Conservation (phyloP, 2,113 vertebrate genomes). For the Emydura subglobosa region DNA sequence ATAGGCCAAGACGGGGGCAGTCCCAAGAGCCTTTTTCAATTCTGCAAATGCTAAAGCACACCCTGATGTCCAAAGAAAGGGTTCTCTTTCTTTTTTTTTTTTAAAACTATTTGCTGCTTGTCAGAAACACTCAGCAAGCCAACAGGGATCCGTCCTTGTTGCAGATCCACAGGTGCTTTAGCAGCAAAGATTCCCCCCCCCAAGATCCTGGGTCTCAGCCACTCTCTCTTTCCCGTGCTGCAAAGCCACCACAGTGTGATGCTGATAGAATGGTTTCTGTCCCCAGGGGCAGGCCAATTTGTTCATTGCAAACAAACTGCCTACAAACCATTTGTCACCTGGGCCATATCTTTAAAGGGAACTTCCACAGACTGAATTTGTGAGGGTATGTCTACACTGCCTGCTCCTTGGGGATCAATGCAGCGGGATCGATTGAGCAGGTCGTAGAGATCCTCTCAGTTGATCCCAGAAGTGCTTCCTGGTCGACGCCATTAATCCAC, state of each 20-base stretch:
- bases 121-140: neutral
- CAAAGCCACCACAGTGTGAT: neutral
- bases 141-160: neutral
- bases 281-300: neutral
- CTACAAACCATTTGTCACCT: neutral
- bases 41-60: neutral
- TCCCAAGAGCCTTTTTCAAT: neutral
- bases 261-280: neutral
- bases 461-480: no score
- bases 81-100: neutral
- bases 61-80: neutral
- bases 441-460: no score
- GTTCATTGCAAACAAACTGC: neutral
- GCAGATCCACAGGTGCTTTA: neutral
- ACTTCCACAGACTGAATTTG: neutral
- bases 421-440: no score
- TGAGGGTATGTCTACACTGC: no score
- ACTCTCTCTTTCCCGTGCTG: neutral
- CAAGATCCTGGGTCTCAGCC: neutral
- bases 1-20: no score
- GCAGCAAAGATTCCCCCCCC: neutral
- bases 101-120: neutral
- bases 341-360: neutral
- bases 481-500: no score
- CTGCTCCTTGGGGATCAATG: no score